Base-by-base conservation (phyloP, 2,113 vertebrate genomes). In the Chrysemys picta region DNA sequence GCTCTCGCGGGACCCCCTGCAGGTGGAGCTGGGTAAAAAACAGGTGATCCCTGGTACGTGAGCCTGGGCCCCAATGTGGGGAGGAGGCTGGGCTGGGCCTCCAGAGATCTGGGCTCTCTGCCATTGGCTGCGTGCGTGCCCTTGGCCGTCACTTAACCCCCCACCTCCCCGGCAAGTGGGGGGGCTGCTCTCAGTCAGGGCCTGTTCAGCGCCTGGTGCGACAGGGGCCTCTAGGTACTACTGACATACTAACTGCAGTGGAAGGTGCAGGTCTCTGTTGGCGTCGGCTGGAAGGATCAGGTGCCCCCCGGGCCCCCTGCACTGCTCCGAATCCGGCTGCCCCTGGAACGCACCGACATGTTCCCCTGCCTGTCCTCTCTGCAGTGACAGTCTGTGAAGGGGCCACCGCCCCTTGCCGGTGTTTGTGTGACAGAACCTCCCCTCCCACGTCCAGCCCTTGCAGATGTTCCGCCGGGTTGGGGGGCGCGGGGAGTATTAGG, bases 21-120 rank as follows among this genome's bases (percentile, higher is more conserved):
- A 99, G 87, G 99, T 99, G 45, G 99, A 99, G 97, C 98, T 99
- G 96, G 99, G 99, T 80, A 99, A 99, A 97, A 99, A 98, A 94
- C 99, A 99, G 31, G 99, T 99, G 82, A 99, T 99, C 79, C 96
- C 99, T 5, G 99, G 99, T 99, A 97, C 87, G 95, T 7, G 12
- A 19, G 87, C 80, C 76, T 86, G 52, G 10, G 45, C 45, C 38
- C 38, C 84, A 50, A 80, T 45, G 3, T 7, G 7, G 16, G 65
- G 10, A 35, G 65, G 31, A 10, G 35, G 62, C 62, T n/a, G 62
- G 31, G 59, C 31, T 2, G 13, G 59, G 65, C n/a, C 65, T 5
- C 35, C 65, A 11, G 35, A 21, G n/a, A 21, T 21, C 65, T 69
- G 65, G 35, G 65, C 8, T 21, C 17, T 72, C 35, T 5, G 62